A percentile compares a stretch with the other conserved stretches of the same genome.
Conservation (phyloP, 2,888 invertebrate species). For the Drosophila recens region DNA sequence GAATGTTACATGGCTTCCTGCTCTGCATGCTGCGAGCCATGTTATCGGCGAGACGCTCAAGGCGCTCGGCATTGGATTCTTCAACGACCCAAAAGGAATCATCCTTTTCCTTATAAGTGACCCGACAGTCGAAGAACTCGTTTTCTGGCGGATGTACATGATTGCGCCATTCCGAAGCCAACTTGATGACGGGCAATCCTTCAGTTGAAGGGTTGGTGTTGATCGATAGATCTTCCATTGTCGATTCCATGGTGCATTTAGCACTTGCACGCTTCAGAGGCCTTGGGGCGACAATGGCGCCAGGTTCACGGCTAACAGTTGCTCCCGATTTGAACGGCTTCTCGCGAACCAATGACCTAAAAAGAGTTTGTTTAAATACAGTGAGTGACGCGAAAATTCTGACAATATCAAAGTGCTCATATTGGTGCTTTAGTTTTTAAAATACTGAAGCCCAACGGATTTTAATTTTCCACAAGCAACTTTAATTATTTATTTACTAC, state of each 20-base stretch:
- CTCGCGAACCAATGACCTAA: constrained; percentile 22
- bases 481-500: too few relatives aligned
- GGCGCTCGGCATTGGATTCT: constrained; percentile 2
- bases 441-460: too few relatives aligned
- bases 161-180: constrained; percentile 40
- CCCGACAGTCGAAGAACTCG: constrained; percentile 43
- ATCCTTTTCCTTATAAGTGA: constrained; percentile 34
- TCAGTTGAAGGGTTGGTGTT: background rate
- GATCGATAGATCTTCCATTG: background rate
- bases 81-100: constrained; percentile 54
- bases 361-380: background rate
- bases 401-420: background rate
- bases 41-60: constrained; percentile 22
- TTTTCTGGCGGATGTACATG: constrained; percentile 21
- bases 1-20: constrained; percentile 6
- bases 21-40: constrained; percentile 16
- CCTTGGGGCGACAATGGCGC: too few relatives aligned
- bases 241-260: background rate
- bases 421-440: too few relatives aligned
- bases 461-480: too few relatives aligned
- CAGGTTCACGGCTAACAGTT: background rate
- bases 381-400: background rate
- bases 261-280: background rate
- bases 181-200: background rate
- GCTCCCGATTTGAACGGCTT: background rate